Evolutionary conservation across 2,797 vertebrate genomes (phyloP), one percentile per base, ranked within the genome.

Genomic region (Capromys pilorides): DNA sequence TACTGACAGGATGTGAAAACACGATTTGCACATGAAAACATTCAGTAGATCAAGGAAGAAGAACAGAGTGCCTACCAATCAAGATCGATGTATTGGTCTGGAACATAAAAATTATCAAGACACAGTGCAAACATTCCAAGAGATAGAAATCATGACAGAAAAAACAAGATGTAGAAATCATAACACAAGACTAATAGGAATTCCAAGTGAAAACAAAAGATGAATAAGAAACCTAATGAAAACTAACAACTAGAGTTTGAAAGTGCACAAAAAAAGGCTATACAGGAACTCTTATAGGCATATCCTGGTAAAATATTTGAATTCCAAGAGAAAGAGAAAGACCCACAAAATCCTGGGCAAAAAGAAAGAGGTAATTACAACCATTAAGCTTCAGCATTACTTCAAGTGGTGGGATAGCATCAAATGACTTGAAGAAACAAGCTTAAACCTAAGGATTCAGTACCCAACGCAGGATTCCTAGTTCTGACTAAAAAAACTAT

Each of bases 31-130:
- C 79, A 75, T 66, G 59, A 67, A 73, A 88, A 88, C n/a, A 28
- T 81, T 83, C 64, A 79, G 7, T 59, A 24, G 57, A 54, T 18
- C 13, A 66, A 75, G 31, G 19, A 67, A 67, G 19, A 78, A 71
- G 41, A 69, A 73, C 22, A 26, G 28, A 69, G 21, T 49, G n/a
- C 39, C n/a, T 49, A 41, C 39, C 41, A 73, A 39, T 57, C 21
- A 78, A 84, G 41, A 85, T 1, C 49, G 75, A 14, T 73, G 7
- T 41, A 24, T 31, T 61, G 62, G 39, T 51, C 78, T 79, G 59
- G 79, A 90, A 84, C 49, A 75, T 83, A 33, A 87, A 73, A 84
- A 49, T 61, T 54, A 86, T 82, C 41, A 90, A 94, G 54, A 62
- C 24, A 39, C 24, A 78, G 13, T 73, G 33, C 9, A 67, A 31